Evolutionary conservation across 2,113 vertebrate species (phyloP).

Genomic region (Brienomyrus brachyistius): DNA sequence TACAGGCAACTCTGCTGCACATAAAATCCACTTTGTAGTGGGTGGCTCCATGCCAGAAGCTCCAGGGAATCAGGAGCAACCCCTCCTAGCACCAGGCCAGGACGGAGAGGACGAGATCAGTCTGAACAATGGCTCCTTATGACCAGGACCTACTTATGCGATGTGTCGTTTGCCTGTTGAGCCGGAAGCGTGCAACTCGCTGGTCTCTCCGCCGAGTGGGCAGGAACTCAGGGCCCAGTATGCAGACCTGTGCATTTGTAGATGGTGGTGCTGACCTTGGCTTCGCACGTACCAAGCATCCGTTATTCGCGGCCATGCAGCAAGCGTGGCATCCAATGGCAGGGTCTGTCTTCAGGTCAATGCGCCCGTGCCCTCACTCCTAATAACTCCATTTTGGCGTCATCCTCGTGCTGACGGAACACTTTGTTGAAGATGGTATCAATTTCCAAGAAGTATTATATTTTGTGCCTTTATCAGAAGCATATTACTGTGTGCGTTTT

Average conservation of each 20-base stretch:
- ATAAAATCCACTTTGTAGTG: not conserved
- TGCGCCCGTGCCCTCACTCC: not conserved
- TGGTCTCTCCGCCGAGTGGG: not conserved
- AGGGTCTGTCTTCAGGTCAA: not conserved
- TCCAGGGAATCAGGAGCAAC: not conserved
- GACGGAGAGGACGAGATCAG: not conserved
- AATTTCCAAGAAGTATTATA: not conserved
- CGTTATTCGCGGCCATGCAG: not conserved
- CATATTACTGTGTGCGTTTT: not conserved
- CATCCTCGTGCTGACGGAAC: not conserved
- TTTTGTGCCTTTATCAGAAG: not conserved
- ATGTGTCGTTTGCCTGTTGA: too few species aligned
- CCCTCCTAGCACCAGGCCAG: not conserved
- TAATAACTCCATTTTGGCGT: not conserved
- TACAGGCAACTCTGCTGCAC: not conserved
- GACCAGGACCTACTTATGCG: not conserved
- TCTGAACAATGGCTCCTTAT: not conserved
- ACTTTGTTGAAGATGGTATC: not conserved
- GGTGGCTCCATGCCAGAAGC: not conserved
- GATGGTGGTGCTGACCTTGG: not conserved
- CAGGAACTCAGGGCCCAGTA: not conserved
- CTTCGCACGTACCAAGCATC: too few species aligned
- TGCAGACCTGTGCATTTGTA: not conserved
- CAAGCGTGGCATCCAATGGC: not conserved
- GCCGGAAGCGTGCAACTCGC: not conserved